A percentile compares a stretch with the other conserved stretches of the same genome.
Evolutionary conservation across 2,797 vertebrate genomes (phyloP).

Genomic region (Bufotes viridis): DNA sequence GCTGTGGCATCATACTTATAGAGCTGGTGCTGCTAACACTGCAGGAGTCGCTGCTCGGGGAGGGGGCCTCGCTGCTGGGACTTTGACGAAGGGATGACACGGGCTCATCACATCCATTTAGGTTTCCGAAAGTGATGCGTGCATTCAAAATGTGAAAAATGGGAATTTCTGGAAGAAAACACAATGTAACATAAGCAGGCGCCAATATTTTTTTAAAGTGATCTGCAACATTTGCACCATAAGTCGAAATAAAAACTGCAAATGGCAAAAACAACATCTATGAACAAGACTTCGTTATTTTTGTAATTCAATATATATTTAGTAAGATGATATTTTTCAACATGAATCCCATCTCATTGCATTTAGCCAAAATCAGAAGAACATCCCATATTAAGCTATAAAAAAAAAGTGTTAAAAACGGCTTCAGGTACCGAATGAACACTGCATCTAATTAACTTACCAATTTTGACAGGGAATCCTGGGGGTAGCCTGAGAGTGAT

Average conservation of each 20-base stretch:
- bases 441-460: constrained; percentile 71
- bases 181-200: background rate
- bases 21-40: constrained; percentile 97
- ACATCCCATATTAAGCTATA: background rate
- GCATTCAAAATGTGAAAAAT: constrained; percentile 97
- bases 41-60: constrained; percentile 93
- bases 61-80: constrained; percentile 86
- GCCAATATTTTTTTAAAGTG: background rate
- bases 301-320: too few species aligned
- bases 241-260: background rate
- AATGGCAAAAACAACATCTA: background rate
- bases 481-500: constrained; percentile 93
- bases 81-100: constrained; percentile 77
- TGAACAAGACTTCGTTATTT: background rate
- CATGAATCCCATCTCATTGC: too few species aligned
- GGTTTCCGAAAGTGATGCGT: constrained; percentile 96
- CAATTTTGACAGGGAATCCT: constrained; percentile 95
- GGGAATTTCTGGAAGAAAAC: constrained; percentile 86
- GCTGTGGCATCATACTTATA: constrained; percentile 76
- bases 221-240: background rate
- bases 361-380: background rate
- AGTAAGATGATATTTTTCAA: too few species aligned
- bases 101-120: constrained; percentile 92
- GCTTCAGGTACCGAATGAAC: background rate
- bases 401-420: background rate